phyloP scores from a whole-genome alignment of 2,113 vertebrate genomes.

The Syngnathus floridae region DNA sequence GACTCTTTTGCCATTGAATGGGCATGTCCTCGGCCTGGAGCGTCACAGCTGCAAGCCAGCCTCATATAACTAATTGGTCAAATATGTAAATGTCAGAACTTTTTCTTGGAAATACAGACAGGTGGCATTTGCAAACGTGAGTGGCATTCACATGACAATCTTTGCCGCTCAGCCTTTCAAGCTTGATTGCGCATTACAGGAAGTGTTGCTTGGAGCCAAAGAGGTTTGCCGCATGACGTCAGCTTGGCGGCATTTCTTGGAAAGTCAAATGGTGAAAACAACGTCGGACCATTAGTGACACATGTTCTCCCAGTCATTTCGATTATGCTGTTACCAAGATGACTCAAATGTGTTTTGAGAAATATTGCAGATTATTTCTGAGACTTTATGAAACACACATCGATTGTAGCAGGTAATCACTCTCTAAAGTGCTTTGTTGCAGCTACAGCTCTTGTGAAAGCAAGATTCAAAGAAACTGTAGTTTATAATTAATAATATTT shows the following conservation, averaged over 20 bases:
- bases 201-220: background rate
- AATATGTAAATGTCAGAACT: conserved; percentile 15
- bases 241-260: background rate
- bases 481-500: too few relatives aligned
- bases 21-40: conserved; percentile 4
- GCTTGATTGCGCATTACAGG: background rate
- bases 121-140: conserved; percentile 2
- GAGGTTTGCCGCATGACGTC: too few relatives aligned
- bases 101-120: background rate
- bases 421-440: background rate
- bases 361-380: too few relatives aligned
- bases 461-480: too few relatives aligned
- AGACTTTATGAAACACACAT: background rate
- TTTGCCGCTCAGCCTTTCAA: background rate
- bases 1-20: background rate
- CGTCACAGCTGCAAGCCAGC: conserved; percentile 21
- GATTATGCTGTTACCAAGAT: background rate
- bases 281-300: background rate
- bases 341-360: background rate
- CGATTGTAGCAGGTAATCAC: background rate
- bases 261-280: background rate
- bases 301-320: background rate
- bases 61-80: conserved; percentile 4
- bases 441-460: too few relatives aligned
- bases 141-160: background rate